Base-by-base conservation (phyloP, 2,113 vertebrate genomes). In the Proterorhinus semilunaris region DNA sequence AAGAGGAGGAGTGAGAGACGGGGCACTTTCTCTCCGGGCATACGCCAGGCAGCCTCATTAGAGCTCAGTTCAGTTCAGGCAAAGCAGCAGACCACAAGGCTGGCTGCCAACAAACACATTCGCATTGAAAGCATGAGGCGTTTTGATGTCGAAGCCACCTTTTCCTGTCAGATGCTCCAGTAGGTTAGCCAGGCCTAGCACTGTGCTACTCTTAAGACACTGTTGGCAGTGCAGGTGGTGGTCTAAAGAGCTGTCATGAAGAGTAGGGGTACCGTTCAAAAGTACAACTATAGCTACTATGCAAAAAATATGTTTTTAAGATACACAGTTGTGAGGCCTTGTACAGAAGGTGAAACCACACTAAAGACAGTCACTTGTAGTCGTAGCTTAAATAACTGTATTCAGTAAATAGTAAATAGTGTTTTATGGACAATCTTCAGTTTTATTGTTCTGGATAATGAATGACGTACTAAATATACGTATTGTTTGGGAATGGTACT, bases 11-110 rank as follows among this genome's bases (percentile, higher is more conserved):
- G 84, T 74, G 75, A 72, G 80, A 72, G 69, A 52, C 36, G 54
- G 64, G 62, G 54, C 45, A 67, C 6, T 16, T 67, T 76, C 62
- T 81, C 80, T 88, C 76, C 80, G 71, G 75, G 73, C 65, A 66
- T 65, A 83, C 78, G 79, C 83, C 77, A 78, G 79, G 81, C 67
- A 83, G 85, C 76, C 88, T 90, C 90, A 88, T 91, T 91, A 90
- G 81, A 74, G 83, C 73, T 79, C 70, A 72, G 74, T 74, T 84
- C 77, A 78, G 76, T 88, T 72, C 81, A 87, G 63, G 74, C 78
- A 76, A 68, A 47, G 62, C 74, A 79, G 81, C 63, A 78, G 66
- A 82, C 16, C 68, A 68, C 57, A 65, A 52, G 70, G 79, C 53
- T 6, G 57, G 59, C 79, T 83, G 78, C 83, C 84, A 85, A 79